Conservation (phyloP, 2,797 vertebrate species). For the Sebastes vulpes region DNA sequence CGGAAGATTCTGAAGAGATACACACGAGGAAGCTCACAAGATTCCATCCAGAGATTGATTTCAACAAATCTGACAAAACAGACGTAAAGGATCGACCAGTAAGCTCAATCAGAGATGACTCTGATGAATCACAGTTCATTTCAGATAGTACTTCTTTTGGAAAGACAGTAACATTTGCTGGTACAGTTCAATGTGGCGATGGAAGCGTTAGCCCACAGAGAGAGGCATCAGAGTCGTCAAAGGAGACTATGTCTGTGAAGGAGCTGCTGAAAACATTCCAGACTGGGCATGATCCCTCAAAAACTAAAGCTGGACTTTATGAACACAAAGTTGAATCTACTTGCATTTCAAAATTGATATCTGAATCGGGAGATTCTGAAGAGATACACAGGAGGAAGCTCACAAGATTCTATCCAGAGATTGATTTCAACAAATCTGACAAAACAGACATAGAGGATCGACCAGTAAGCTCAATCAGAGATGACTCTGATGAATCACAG, state of each 20-base stretch:
- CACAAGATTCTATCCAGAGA: not conserved
- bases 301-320: constrained; percentile 88
- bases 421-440: not conserved
- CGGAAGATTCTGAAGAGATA: constrained; percentile 9
- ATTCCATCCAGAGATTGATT: constrained; percentile 8
- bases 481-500: constrained; percentile 23
- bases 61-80: constrained; percentile 1
- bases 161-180: constrained; percentile 38
- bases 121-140: constrained; percentile 20
- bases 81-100: not conserved
- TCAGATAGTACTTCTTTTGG: constrained; percentile 6
- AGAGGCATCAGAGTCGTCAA: constrained; percentile 8
- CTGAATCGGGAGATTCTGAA: constrained; percentile 49
- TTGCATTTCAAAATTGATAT: constrained; percentile 18
- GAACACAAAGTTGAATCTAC: constrained; percentile 84
- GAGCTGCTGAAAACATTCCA: constrained; percentile 97
- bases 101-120: constrained; percentile 2
- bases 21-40: not conserved
- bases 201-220: not conserved
- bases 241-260: constrained; percentile 93
- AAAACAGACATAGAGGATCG: constrained; percentile 5
- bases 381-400: not conserved
- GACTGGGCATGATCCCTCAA: constrained; percentile 91
- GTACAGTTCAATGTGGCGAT: not conserved
- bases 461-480: not conserved